Conservation (phyloP, 2,113 vertebrate species). For the Antechinus flavipes region DNA sequence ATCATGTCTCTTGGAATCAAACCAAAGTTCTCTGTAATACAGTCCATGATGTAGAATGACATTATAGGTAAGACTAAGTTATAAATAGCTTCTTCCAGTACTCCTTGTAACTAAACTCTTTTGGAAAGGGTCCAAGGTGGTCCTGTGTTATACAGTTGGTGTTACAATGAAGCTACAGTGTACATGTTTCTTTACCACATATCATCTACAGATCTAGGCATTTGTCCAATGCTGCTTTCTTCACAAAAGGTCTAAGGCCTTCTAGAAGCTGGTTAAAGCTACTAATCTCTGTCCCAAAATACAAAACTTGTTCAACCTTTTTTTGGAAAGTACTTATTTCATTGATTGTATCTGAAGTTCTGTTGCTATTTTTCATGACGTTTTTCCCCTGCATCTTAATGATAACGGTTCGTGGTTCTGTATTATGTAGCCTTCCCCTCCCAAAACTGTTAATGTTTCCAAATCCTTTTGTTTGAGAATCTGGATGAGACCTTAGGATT, state of each 20-base stretch:
- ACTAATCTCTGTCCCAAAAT: neutral
- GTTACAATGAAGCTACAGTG: neutral
- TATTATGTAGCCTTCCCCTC: slow-evolving; percentile 54
- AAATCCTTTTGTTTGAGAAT: neutral
- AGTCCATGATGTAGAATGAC: neutral
- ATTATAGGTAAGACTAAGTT: neutral
- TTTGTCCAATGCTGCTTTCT: slow-evolving; percentile 15
- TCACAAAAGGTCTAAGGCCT: neutral
- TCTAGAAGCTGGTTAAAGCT: neutral
- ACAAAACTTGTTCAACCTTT: neutral
- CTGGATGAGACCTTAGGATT: neutral
- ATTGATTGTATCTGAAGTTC: neutral
- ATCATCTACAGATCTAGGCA: neutral
- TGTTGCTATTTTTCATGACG: neutral
- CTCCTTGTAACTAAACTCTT: neutral
- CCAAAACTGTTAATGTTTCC: slow-evolving; percentile 18
- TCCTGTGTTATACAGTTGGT: neutral
- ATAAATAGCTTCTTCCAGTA: neutral
- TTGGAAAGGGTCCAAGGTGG: neutral
- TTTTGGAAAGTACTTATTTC: neutral
- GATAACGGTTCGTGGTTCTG: neutral
- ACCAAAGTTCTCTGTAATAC: neutral
- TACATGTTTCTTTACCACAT: neutral
- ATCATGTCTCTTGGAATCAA: neutral
- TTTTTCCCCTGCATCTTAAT: slow-evolving; percentile 16